Evolutionary conservation across 1,140 invertebrate genomes (phyloP), one percentile per base, ranked within the genome.

Genomic region (Caenorhabditis remanei): DNA sequence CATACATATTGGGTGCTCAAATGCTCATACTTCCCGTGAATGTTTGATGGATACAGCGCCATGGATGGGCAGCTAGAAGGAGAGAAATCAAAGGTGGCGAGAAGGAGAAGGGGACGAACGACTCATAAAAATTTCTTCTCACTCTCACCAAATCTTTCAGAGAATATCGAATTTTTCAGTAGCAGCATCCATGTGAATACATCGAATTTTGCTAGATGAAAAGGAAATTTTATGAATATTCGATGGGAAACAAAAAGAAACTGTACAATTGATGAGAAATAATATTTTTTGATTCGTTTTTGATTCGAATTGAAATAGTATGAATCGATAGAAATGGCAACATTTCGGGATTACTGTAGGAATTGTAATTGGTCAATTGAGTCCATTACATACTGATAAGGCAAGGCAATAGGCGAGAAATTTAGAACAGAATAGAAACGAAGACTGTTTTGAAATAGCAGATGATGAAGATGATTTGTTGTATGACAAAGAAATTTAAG

Each of bases 401-500:
- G 46, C 14, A 13, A 9, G 61, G 14, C 40, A 71, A 71, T 4
- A 71, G 16, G 14, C n/a, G 61, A 11, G 61, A 9, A 61, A 65
- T 7, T 32, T n/a, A 32, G n/a, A 61, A 61, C 19, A 61, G 3
- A 32, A 71, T 14, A 8, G 16, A 19, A 71, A 71, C 13, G 16
- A 9, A 46, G 0, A 75, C 19, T 71, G 65, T 43, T 43, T 71
- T 43, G n/a, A 24, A 50, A 50, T 46, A 46, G 46, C 9, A 50
- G 4, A 40, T 16, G 50, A 53, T 53, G 50, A 63, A 58, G 61
- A 63, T 63, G 61, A 63, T 63, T 63, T 63, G 55, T 63, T 63
- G 46, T 14, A 79, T 79, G 46, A 50, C 40, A 79, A 50, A 43
- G 71, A n/a, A 48, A 79, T 50, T 79, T 79, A 79, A 79, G 46